A percentile compares a stretch with the other conserved stretches of the same genome.
These are phyloP conservation scores for Parazoanthus swiftii DNA, from an alignment of 92 coral and sea anemone genomes.

Conservation along the genomic window DNA sequence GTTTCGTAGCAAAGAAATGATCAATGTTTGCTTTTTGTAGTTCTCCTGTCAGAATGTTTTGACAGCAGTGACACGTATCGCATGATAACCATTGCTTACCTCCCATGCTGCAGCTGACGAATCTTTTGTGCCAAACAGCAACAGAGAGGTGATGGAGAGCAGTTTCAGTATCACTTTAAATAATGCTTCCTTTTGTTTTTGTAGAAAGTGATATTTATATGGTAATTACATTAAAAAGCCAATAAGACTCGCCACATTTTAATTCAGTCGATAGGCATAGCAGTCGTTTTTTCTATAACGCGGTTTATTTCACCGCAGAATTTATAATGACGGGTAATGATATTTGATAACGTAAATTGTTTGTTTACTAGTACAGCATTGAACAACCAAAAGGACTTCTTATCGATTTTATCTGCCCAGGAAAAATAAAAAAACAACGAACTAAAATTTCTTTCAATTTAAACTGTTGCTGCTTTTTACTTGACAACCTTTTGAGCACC, in stretches of 20 bases:
- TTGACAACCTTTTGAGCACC: conserved; percentile 9
- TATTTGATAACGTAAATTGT: background rate
- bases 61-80: background rate
- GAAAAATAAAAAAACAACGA: background rate
- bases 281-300: background rate
- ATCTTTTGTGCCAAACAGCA: background rate
- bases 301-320: background rate
- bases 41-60: conserved; percentile 15
- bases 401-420: background rate
- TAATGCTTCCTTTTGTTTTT: conserved; percentile 1
- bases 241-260: background rate
- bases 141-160: background rate
- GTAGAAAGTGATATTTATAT: background rate
- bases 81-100: background rate
- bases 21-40: background rate
- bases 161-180: background rate
- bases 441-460: background rate
- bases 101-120: background rate
- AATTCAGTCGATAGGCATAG: background rate
- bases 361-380: background rate
- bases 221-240: background rate
- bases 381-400: background rate
- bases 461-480: conserved; percentile 11
- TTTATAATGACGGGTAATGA: too few species aligned
- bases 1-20: background rate